phyloP scores from a whole-genome alignment of 2,888 invertebrate species.

The Acheta domesticus region DNA sequence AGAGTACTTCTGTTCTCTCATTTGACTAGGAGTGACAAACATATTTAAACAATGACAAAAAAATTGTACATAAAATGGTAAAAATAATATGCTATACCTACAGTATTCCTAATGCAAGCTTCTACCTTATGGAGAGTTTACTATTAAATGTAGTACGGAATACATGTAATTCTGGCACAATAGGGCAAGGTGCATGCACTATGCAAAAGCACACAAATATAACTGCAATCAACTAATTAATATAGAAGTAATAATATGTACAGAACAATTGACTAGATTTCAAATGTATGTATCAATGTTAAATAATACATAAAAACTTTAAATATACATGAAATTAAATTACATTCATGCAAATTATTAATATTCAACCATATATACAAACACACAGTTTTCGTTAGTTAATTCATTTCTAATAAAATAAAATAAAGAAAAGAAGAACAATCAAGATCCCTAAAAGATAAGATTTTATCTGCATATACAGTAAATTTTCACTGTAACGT shows the following conservation, averaged over 20 bases:
- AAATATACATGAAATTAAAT: not conserved
- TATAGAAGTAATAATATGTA: not conserved
- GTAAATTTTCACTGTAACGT: not conserved
- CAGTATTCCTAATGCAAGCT: no score
- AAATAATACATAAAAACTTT: not conserved
- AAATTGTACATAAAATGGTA: no score
- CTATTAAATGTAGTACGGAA: not conserved
- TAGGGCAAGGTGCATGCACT: not conserved
- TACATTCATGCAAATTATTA: not conserved
- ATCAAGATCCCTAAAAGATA: not conserved
- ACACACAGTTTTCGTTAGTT: not conserved
- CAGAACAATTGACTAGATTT: not conserved
- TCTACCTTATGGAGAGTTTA: not conserved
- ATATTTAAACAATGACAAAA: no score
- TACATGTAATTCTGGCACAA: not conserved
- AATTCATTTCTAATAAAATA: not conserved
- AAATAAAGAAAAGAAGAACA: not conserved
- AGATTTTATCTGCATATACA: not conserved
- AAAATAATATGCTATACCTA: no score
- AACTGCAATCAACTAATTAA: not conserved
- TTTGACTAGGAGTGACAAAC: no score
- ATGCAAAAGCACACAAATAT: not conserved
- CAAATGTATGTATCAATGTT: not conserved
- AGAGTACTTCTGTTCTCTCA: no score
- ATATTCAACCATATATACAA: not conserved